Percentiles rank a stretch among this genome's conserved stretches.
phyloP scores from a whole-genome alignment of 64 coral and sea anemone genomes.

The Actinia equina region DNA sequence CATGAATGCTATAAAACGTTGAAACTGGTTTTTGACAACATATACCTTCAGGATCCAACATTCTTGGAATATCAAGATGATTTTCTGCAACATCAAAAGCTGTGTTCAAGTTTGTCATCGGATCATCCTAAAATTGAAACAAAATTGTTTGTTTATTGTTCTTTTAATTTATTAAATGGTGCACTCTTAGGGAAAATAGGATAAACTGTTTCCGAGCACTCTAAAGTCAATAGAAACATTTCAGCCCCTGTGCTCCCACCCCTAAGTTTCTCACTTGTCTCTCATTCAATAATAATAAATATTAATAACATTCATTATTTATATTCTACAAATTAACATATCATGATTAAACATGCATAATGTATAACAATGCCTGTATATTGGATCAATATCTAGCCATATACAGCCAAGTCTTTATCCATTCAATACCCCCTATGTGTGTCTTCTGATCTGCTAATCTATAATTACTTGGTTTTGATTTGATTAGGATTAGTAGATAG shows the following conservation, averaged over 20 bases:
- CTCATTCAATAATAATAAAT: too few relatives aligned
- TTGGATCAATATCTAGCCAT: too few relatives aligned
- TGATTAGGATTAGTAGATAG: background rate
- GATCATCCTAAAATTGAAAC: conserved; percentile 60
- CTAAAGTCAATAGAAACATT: too few relatives aligned
- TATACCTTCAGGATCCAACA: conserved; percentile 96
- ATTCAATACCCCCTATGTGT: background rate
- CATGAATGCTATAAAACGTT: too few relatives aligned
- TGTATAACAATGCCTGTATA: background rate
- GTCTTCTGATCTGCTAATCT: background rate
- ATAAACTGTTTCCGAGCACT: too few relatives aligned
- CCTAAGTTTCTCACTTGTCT: too few relatives aligned
- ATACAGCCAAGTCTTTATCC: background rate
- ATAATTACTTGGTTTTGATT: background rate
- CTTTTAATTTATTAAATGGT: too few relatives aligned
- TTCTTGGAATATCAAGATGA: conserved; percentile 93
- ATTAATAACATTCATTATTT: too few relatives aligned
- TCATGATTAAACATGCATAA: too few relatives aligned
- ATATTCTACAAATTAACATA: too few relatives aligned
- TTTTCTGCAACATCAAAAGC: conserved; percentile 97
- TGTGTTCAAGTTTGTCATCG: conserved; percentile 79
- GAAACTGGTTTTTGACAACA: background rate
- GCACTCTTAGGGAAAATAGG: too few relatives aligned
- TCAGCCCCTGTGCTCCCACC: too few relatives aligned
- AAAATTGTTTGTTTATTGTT: background rate